Evolutionary conservation across 1,140 invertebrate genomes (phyloP).

Genomic region (Drosophila repletoides): DNA sequence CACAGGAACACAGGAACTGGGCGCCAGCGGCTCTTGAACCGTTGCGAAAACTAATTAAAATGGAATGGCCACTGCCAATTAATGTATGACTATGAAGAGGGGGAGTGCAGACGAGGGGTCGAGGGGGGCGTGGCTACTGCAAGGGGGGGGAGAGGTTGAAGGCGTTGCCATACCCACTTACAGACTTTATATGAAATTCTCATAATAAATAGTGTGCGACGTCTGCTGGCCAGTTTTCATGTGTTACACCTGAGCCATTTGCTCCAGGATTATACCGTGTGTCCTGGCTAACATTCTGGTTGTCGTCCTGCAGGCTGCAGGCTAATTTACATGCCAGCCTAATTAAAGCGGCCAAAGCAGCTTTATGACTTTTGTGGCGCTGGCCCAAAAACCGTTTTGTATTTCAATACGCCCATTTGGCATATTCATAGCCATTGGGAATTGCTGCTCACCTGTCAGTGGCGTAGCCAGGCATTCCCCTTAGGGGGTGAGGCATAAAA

Average conservation of each 20-base stretch:
- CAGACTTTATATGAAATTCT: slow-evolving; percentile 30
- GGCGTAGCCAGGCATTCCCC: too few species aligned
- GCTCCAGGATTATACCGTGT: too few species aligned
- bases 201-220: slow-evolving; percentile 62
- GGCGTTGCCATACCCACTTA: slow-evolving; percentile 42
- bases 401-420: slow-evolving; percentile 55
- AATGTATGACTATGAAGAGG: slow-evolving; percentile 55
- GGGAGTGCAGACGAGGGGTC: neutral
- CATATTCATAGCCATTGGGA: slow-evolving; percentile 9
- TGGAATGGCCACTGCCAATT: slow-evolving; percentile 74
- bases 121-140: neutral
- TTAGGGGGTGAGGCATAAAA: too few species aligned
- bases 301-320: neutral
- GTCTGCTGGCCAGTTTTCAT: neutral
- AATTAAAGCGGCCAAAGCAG: slow-evolving; percentile 64
- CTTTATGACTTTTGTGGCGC: slow-evolving; percentile 64
- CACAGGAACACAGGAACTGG: slow-evolving; percentile 1
- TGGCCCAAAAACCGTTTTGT: slow-evolving; percentile 59
- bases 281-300: neutral
- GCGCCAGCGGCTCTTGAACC: slow-evolving; percentile 52
- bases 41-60: slow-evolving; percentile 79
- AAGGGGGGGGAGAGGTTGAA: neutral
- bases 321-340: slow-evolving; percentile 67
- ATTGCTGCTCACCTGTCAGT: too few species aligned
- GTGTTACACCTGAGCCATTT: slow-evolving; percentile 38